These are phyloP conservation scores for Dicentrarchus labrax DNA, from an alignment of 2,113 vertebrate genomes.

Conservation along the genomic window DNA sequence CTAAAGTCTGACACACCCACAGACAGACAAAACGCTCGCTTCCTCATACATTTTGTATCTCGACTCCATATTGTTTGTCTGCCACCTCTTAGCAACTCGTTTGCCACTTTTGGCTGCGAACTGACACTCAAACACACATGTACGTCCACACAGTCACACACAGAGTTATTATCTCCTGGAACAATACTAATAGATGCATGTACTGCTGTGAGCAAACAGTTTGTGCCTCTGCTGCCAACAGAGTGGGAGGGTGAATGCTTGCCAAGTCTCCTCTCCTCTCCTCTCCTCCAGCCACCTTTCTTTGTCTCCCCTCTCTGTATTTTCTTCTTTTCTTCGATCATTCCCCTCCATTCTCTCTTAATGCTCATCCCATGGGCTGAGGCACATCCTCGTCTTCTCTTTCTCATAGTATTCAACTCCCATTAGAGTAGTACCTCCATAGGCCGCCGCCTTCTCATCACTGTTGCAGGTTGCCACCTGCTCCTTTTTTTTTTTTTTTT, in stretches of 20 bases:
- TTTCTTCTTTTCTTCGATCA: constrained; percentile 9
- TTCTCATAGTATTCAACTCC: constrained; percentile 18
- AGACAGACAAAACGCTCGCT: neutral
- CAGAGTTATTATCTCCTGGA: constrained; percentile 80
- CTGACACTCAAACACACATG: constrained; percentile 44
- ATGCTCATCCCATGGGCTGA: constrained; percentile 13
- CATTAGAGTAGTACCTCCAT: neutral
- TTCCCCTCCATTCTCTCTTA: constrained; percentile 5
- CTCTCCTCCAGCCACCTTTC: constrained; percentile 16
- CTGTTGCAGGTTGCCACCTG: neutral
- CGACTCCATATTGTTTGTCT: constrained; percentile 59
- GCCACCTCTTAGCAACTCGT: constrained; percentile 56
- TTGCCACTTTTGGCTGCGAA: constrained; percentile 50
- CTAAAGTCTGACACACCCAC: constrained; percentile 34
- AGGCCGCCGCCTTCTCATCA: neutral
- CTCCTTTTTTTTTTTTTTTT: neutral
- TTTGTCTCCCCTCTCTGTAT: neutral
- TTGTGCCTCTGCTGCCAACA: constrained; percentile 75
- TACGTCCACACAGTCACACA: constrained; percentile 7
- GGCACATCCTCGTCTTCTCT: constrained; percentile 1
- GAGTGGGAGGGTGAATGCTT: constrained; percentile 74
- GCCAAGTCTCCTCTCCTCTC: constrained; percentile 72
- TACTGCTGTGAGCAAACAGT: constrained; percentile 83
- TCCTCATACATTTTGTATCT: constrained; percentile 11
- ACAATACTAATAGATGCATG: constrained; percentile 84